These are phyloP conservation scores for Chironex yamaguchii DNA, from an alignment of 30 jellyfish, hydroid and myxozoan genomes.

Conservation along the genomic window DNA sequence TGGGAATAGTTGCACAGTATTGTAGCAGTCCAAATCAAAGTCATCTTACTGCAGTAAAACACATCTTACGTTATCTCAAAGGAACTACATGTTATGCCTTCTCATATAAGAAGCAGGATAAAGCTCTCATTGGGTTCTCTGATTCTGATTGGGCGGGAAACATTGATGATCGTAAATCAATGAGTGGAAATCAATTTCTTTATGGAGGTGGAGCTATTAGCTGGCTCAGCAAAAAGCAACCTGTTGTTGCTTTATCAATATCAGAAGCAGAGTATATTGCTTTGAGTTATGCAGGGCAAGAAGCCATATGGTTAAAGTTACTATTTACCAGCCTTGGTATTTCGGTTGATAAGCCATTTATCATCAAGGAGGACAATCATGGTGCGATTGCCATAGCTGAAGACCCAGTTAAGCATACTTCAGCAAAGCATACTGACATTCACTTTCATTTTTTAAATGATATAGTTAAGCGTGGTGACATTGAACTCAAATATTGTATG, in stretches of 20 bases:
- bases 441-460: too few species aligned
- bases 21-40: too few species aligned
- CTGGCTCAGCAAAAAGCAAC: constrained; percentile 49
- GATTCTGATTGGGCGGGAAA: constrained; percentile 57
- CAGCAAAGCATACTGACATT: too few species aligned
- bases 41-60: constrained; percentile 21
- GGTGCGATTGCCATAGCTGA: constrained; percentile 39
- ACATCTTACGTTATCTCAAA: constrained; percentile 39
- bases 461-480: too few species aligned
- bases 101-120: background rate
- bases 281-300: too few species aligned
- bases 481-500: too few species aligned
- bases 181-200: constrained; percentile 7
- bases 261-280: constrained; percentile 60
- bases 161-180: constrained; percentile 33
- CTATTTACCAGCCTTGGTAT: too few species aligned
- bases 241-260: constrained; percentile 15
- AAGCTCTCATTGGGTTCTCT: background rate
- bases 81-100: constrained; percentile 1
- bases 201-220: constrained; percentile 38
- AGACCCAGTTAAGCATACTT: too few species aligned
- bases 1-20: constrained; percentile 8
- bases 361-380: constrained; percentile 31
- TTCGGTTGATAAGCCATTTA: too few species aligned
- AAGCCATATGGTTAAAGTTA: too few species aligned